Evolutionary conservation across 2,888 invertebrate species (phyloP), one percentile per base, ranked within the genome.

Genomic region (Uloborus plumipes): DNA sequence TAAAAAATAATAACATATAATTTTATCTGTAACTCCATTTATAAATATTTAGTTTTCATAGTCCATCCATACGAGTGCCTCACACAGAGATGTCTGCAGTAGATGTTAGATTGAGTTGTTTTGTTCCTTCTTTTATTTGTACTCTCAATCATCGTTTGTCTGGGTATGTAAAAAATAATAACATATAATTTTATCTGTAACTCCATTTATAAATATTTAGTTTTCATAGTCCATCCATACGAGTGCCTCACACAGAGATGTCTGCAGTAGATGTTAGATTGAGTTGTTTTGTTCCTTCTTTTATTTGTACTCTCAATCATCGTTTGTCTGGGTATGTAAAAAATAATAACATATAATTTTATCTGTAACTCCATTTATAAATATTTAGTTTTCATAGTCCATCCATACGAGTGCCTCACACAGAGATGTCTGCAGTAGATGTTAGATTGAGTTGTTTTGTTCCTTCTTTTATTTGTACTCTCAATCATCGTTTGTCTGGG

Each of bases 81-180:
- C 39, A 4, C 2, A 26, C 26, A 3, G 26, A 26, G 26, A 3
- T 26, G 26, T 26, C 26, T 26, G 26, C 26, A n/a, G 16, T 64
- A 9, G 53, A 64, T n/a, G 59, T 67, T 66, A 22, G n/a, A 4
- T 15, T 67, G 18, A 6, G 50, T n/a, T 64, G 55, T 61, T 70
- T 65, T 13, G 7, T 64, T 51, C 70, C 58, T 20, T n/a, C 62
- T 81, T 64, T 31, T 74, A 39, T n/a, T 70, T 13, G n/a, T 59
- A 55, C 16, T 64, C 2, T 39, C 39, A 39, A 4, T 64, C n/a
- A 13, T 16, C 16, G 20, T 51, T 18, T 18, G 53, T 18, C 53
- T 55, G 26, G 80, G 80, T 81, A 65, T 39, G 39, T 39, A 39
- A 7, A 39, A 39, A 39, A 39, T 9, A 39, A 39, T 11, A 7